These are phyloP conservation scores for Acridotheres tristis DNA, from an alignment of 2,797 vertebrate genomes.

Conservation along the genomic window DNA sequence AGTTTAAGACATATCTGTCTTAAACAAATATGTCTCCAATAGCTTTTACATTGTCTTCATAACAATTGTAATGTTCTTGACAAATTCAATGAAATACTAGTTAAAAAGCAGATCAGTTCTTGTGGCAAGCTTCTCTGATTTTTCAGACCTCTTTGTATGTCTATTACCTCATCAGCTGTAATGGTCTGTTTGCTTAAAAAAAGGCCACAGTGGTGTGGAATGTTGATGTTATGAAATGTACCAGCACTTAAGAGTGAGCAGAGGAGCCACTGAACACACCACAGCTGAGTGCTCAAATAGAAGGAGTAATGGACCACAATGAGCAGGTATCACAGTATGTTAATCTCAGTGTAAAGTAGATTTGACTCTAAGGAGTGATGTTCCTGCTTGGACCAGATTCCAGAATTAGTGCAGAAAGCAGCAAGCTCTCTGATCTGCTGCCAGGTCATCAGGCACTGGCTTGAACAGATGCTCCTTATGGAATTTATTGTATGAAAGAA, in stretches of 20 bases:
- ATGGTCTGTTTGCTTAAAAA: neutral
- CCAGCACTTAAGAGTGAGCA: neutral
- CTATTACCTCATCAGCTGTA: neutral
- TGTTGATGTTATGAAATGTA: neutral
- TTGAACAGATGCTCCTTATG: constrained; percentile 30
- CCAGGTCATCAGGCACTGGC: neutral
- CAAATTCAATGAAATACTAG: neutral
- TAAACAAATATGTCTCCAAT: neutral
- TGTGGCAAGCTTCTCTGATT: neutral
- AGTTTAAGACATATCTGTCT: neutral
- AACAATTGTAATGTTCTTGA: neutral
- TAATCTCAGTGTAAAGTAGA: constrained; percentile 50
- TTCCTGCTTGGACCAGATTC: constrained; percentile 31
- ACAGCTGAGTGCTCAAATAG: constrained; percentile 4
- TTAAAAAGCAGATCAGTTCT: neutral
- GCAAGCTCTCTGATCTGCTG: constrained; percentile 3
- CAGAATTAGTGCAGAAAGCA: constrained; percentile 49
- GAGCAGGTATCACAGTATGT: constrained; percentile 37
- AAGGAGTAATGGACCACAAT: constrained; percentile 7
- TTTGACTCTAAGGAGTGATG: constrained; percentile 53
- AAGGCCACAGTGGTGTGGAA: neutral
- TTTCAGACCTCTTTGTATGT: neutral
- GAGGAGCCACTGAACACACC: neutral
- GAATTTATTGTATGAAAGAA: constrained; percentile 39
- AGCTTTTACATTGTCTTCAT: neutral